Conservation (phyloP, 2,888 invertebrate species). For the Pterostichus madidus region DNA sequence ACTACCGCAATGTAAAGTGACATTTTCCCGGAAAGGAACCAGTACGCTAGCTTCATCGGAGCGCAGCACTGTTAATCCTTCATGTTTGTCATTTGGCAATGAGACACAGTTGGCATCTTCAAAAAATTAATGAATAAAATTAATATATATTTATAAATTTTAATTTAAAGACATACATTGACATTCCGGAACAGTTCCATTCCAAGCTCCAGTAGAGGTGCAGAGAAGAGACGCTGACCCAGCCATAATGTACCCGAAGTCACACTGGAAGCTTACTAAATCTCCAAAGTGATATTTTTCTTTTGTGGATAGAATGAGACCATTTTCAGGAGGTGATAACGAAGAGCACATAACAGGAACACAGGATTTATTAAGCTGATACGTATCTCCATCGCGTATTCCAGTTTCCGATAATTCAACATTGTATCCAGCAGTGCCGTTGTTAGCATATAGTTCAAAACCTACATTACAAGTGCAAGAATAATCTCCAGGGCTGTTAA, state of each 20-base stretch:
- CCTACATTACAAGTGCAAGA: conserved; percentile 95
- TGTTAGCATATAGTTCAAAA: conserved; percentile 90
- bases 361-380: conserved; percentile 95
- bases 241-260: conserved; percentile 95
- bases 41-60: conserved; percentile 90
- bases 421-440: conserved; percentile 93
- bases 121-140: conserved; percentile 71
- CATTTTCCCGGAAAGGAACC: conserved; percentile 94
- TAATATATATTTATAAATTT: conserved; percentile 42
- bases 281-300: conserved; percentile 93
- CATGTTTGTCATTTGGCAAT: conserved; percentile 92
- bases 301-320: conserved; percentile 89
- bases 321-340: conserved; percentile 89
- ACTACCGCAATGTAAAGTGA: conserved; percentile 89
- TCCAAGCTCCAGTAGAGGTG: conserved; percentile 95
- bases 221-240: conserved; percentile 93
- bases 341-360: conserved; percentile 94
- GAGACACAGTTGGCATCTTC: conserved; percentile 94
- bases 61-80: conserved; percentile 89
- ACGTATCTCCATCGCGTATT: conserved; percentile 91
- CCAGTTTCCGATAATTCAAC: conserved; percentile 92
- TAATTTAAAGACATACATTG: conserved; percentile 82
- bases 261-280: conserved; percentile 93
- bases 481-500: conserved; percentile 93
- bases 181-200: conserved; percentile 95